Evolutionary conservation across 2,797 vertebrate genomes (phyloP), one percentile per base, ranked within the genome.

Genomic region (Sebastes trivittatus): DNA sequence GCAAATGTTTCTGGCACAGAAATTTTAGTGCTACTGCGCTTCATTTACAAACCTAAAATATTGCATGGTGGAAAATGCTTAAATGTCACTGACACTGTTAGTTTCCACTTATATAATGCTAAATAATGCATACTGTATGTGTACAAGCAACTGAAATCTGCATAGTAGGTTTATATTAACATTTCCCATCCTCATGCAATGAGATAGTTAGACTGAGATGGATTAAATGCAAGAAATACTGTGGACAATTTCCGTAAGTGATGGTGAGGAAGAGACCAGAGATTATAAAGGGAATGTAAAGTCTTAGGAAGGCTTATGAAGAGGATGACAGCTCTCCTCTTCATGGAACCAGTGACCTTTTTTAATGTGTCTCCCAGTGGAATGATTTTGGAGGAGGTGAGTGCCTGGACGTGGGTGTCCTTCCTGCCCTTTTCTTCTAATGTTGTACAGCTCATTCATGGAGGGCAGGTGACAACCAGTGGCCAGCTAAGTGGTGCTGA

Each of bases 321-420:
- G 72, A 79, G 32, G 56, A 38, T 85, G 77, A 85, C 81, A 86
- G 77, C 69, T 82, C 71, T 68, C 25, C 70, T 81, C 34, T 68
- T 85, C 23, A 11, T 64, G 60, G 67, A 85, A 67, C 67, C 13
- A 11, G 25, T 85, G 88, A 89, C 88, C 86, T 92, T 91, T 52
- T 87, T 82, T 77, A 87, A 62, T 77, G 23, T 72, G 59, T 85
- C 72, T 80, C 62, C 34, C 34, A 46, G 38, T 65, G 55, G 63
- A 67, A 54, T 32, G 62, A 72, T 78, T 88, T 76, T 89, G 32
- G 63, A 75, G 20, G 60, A 87, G 62, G 30, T 81, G 60, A 66
- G 34, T 81, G 22, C 29, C 66, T 74, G 25, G 46, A 56, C 29
- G 34, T 81, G 71, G 61, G 62, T 58, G 66, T 83, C 65, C 70